These are phyloP conservation scores for Aphelenchoides avenae DNA, from an alignment of 1,140 invertebrate species.

Conservation along the genomic window DNA sequence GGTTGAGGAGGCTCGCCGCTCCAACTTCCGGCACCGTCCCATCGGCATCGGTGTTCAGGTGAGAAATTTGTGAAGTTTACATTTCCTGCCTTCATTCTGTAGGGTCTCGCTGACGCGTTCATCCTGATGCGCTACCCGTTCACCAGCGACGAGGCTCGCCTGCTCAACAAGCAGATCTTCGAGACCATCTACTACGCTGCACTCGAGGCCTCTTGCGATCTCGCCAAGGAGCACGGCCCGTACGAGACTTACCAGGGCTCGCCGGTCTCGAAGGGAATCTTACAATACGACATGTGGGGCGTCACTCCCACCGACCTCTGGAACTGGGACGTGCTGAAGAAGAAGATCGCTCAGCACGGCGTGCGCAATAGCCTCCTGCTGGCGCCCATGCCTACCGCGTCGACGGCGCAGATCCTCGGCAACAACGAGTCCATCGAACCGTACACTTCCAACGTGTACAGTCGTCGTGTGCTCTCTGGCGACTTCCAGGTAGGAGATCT, in stretches of 20 bases:
- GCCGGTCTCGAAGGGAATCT: conserved; percentile 76
- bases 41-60: conserved; percentile 80
- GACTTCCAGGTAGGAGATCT: conserved; percentile 68
- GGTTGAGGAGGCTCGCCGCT: conserved; percentile 71
- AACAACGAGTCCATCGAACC: conserved; percentile 98
- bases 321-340: conserved; percentile 81
- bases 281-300: conserved; percentile 90
- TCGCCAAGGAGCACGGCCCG: conserved; percentile 77
- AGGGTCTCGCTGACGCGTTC: conserved; percentile 89
- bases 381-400: conserved; percentile 98
- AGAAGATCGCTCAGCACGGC: conserved; percentile 81
- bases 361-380: conserved; percentile 87
- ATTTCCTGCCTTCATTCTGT: conserved; percentile 63
- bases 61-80: conserved; percentile 9
- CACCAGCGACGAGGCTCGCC: conserved; percentile 71
- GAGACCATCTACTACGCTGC: conserved; percentile 98
- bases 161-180: conserved; percentile 91
- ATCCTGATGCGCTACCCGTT: conserved; percentile 89
- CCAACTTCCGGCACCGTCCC: conserved; percentile 86
- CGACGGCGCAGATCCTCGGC: conserved; percentile 96
- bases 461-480: conserved; percentile 83
- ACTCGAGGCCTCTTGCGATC: conserved; percentile 88
- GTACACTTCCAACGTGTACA: conserved; percentile 95
- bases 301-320: conserved; percentile 80
- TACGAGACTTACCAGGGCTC: conserved; percentile 79